Conservation (phyloP, 2,888 invertebrate species). For the Tolmerus cingulatus region DNA sequence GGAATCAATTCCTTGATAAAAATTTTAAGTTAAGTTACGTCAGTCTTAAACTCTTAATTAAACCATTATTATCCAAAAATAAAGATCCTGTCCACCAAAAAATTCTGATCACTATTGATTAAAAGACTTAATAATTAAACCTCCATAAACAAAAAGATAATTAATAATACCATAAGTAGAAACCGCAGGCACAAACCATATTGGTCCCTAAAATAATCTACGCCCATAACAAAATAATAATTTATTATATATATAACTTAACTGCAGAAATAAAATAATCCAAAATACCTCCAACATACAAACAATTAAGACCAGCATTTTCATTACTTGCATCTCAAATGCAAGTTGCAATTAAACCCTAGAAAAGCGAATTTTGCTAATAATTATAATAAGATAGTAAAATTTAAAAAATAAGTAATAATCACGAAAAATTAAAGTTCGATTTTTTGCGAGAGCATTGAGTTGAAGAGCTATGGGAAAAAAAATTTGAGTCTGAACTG, state of each 20-base stretch:
- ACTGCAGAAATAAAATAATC: conserved; percentile 65
- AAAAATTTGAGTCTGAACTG: no score
- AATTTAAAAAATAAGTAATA: no score
- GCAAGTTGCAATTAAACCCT: no score
- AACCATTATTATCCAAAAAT: conserved; percentile 60
- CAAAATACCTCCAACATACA: conserved; percentile 63
- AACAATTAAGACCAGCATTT: conserved; percentile 67
- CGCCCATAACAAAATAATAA: conserved; percentile 61
- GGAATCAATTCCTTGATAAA: no score
- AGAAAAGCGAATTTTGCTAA: no score
- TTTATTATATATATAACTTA: conserved; percentile 62
- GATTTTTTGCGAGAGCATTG: no score
- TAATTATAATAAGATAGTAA: no score
- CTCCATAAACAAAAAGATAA: conserved; percentile 64
- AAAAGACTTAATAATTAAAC: conserved; percentile 62
- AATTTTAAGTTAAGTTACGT: no score
- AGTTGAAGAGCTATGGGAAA: no score
- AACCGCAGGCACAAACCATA: conserved; percentile 68
- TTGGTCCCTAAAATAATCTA: conserved; percentile 60
- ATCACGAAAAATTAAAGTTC: no score
- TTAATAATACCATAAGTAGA: conserved; percentile 64
- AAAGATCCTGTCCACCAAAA: conserved; percentile 64
- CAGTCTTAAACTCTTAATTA: no score
- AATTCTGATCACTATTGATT: conserved; percentile 66
- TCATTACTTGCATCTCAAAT: no score